Percentiles rank a stretch among this genome's conserved stretches.
Conservation (phyloP, 2,888 invertebrate species). For the Aphodius granarius region DNA sequence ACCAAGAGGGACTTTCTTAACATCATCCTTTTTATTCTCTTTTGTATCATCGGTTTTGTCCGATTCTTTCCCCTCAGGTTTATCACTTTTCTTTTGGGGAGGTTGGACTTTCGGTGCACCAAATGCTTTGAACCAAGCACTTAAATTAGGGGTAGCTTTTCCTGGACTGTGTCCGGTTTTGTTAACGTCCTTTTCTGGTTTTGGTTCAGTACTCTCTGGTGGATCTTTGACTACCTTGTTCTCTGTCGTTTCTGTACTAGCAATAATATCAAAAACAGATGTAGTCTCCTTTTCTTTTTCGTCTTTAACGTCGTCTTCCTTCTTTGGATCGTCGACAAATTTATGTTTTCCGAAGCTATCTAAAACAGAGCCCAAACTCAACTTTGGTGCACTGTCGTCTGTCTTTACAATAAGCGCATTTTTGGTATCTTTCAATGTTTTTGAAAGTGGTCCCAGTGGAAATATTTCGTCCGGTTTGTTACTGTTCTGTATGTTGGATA, state of each 20-base stretch:
- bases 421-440: constrained; percentile 59
- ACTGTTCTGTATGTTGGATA: constrained; percentile 66
- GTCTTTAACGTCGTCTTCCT: constrained; percentile 49
- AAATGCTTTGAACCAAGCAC: constrained; percentile 92
- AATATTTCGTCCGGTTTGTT: constrained; percentile 63
- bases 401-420: constrained; percentile 62
- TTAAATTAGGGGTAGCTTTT: constrained; percentile 79
- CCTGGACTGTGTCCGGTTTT: constrained; percentile 35
- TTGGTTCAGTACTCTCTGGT: constrained; percentile 31
- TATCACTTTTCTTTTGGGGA: constrained; percentile 51
- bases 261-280: constrained; percentile 14
- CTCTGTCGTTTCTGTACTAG: constrained; percentile 43
- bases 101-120: constrained; percentile 77
- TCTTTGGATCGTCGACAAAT: constrained; percentile 59
- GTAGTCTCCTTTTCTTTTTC: constrained; percentile 27
- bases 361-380: constrained; percentile 83
- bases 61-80: constrained; percentile 48
- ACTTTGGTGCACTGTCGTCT: constrained; percentile 73
- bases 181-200: constrained; percentile 29
- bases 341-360: constrained; percentile 73
- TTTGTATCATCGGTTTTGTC: constrained; percentile 34
- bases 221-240: constrained; percentile 30
- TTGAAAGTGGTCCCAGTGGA: constrained; percentile 59
- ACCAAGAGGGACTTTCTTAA: constrained; percentile 35
- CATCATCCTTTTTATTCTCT: constrained; percentile 42